Evolutionary conservation across 2,113 vertebrate species (phyloP).

Genomic region (Ictalurus punctatus): DNA sequence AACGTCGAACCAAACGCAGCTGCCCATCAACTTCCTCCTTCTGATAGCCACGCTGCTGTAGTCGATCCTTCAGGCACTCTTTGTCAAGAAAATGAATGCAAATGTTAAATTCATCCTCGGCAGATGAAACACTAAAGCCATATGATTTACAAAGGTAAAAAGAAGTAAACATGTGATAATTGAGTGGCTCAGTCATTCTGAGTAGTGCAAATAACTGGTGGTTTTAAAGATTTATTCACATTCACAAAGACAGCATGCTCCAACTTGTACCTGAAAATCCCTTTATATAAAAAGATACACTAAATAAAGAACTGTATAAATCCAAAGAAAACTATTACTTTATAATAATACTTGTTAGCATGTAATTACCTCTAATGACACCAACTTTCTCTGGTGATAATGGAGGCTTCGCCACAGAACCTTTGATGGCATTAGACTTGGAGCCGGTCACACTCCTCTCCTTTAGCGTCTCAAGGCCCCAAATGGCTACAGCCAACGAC

Average conservation of each 20-base stretch:
- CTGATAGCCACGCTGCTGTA: slow-evolving; percentile 41
- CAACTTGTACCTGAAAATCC: neutral
- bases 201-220: neutral
- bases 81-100: neutral
- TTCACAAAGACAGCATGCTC: neutral
- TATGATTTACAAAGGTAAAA: neutral
- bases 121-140: neutral
- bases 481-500: slow-evolving; percentile 40
- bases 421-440: slow-evolving; percentile 40
- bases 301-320: neutral
- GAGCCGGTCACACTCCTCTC: slow-evolving; percentile 43
- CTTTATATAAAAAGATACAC: neutral
- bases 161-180: neutral
- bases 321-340: neutral
- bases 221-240: neutral
- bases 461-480: slow-evolving; percentile 35
- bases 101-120: neutral
- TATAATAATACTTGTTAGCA: neutral
- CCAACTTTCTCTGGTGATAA: slow-evolving; percentile 46
- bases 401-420: slow-evolving; percentile 41
- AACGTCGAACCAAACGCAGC: slow-evolving; percentile 37
- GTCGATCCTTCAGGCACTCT: slow-evolving; percentile 43
- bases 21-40: slow-evolving; percentile 43
- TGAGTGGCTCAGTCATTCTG: neutral
- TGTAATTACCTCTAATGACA: slow-evolving; percentile 39